Evolutionary conservation across 2,888 invertebrate genomes (phyloP).

Genomic region (Parnassius apollo): DNA sequence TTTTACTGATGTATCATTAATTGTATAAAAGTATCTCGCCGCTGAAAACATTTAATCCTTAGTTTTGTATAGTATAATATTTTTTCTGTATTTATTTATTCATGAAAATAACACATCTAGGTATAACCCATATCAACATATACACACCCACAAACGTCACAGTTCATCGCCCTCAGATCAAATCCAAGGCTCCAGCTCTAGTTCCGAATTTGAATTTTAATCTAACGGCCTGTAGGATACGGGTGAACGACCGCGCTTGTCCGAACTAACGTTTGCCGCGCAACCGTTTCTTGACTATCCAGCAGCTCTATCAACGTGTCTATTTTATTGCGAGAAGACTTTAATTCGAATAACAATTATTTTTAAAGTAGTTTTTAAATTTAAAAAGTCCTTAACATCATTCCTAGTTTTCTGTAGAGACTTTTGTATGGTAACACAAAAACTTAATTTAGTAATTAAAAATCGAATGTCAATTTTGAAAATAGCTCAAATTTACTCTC

Average conservation of each 20-base stretch:
- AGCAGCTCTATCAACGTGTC: conserved; percentile 36
- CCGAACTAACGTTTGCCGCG: conserved; percentile 54
- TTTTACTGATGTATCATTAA: too few species aligned
- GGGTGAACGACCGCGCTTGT: conserved; percentile 64
- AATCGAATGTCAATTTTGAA: too few species aligned
- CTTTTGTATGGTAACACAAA: too few species aligned
- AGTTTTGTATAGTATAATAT: too few species aligned
- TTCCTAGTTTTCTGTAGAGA: too few species aligned
- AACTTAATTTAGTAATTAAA: too few species aligned
- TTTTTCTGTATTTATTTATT: too few species aligned
- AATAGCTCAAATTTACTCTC: too few species aligned
- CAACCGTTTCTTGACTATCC: conserved; percentile 42
- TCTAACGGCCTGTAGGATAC: conserved; percentile 65
- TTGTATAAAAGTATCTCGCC: too few species aligned
- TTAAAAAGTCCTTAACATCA: conserved; percentile 2
- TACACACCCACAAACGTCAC: conserved; percentile 43
- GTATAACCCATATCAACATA: conserved; percentile 1
- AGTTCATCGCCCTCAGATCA: conserved; percentile 38
- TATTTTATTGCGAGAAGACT: conserved; percentile 42
- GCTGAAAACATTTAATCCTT: too few species aligned
- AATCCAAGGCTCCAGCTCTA: conserved; percentile 53
- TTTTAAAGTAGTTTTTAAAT: conserved; percentile 22
- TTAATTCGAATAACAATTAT: conserved; percentile 41
- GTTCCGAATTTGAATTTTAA: conserved; percentile 72
- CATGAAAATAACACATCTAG: not conserved